Conservation (phyloP, 2,888 invertebrate genomes). For the Digitonthophagus gazella region DNA sequence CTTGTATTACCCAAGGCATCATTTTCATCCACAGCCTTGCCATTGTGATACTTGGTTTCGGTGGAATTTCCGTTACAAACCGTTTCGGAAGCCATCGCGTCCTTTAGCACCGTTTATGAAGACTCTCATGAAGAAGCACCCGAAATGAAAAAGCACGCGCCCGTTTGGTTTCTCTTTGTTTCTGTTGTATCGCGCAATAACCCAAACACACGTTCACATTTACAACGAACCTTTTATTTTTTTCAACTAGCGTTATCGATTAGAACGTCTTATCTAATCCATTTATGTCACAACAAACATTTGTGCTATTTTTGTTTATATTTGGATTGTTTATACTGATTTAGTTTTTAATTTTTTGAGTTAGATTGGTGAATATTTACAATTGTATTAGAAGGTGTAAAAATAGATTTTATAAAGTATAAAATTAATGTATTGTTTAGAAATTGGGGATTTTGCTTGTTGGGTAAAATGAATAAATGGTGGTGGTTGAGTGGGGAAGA, state of each 20-base stretch:
- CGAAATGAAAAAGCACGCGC: not conserved
- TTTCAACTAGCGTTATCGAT: not conserved
- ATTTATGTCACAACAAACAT: not conserved
- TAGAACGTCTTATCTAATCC: not conserved
- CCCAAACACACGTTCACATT: too few relatives aligned
- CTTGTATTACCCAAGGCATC: constrained; percentile 43
- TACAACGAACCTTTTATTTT: not conserved
- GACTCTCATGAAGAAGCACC: not conserved
- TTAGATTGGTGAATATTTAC: not conserved
- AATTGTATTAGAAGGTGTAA: too few relatives aligned
- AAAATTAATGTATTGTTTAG: not conserved
- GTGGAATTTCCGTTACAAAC: constrained; percentile 36
- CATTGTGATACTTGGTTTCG: constrained; percentile 2
- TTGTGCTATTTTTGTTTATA: not conserved
- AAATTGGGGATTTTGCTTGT: not conserved
- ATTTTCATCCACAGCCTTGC: constrained; percentile 33
- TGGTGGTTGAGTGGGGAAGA: not conserved
- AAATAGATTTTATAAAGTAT: not conserved
- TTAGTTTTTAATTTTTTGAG: not conserved
- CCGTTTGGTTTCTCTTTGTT: not conserved
- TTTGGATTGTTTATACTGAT: not conserved
- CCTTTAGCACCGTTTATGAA: not conserved
- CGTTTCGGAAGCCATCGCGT: constrained; percentile 37
- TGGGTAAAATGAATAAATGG: not conserved
- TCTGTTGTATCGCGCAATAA: not conserved